Evolutionary conservation across 2,888 invertebrate species (phyloP).

Genomic region (Andricus curvator): DNA sequence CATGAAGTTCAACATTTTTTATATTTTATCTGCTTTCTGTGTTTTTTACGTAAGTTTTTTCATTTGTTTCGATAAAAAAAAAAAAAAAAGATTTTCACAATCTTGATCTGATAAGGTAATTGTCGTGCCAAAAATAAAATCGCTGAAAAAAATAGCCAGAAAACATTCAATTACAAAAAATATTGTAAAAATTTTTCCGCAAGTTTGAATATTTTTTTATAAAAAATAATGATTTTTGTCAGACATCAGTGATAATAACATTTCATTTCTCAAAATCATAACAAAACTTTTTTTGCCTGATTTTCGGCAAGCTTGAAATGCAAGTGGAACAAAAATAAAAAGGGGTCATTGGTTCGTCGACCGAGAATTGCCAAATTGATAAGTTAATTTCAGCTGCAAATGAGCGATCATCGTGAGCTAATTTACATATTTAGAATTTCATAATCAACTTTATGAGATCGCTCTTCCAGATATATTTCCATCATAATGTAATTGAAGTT

Average conservation of each 20-base stretch:
- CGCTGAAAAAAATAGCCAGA: too few species aligned
- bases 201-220: too few species aligned
- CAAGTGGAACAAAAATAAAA: background rate
- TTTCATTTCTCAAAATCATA: too few species aligned
- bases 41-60: conserved; percentile 29
- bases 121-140: too few species aligned
- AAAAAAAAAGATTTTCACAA: background rate
- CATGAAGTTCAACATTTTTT: conserved; percentile 2
- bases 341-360: background rate
- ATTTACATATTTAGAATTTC: background rate
- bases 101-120: background rate
- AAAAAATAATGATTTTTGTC: too few species aligned
- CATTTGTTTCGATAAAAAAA: too few species aligned
- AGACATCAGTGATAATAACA: too few species aligned
- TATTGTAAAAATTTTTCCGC: too few species aligned
- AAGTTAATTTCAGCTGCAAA: background rate
- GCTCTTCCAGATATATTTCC: background rate
- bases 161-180: too few species aligned
- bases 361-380: background rate
- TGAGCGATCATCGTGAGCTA: background rate
- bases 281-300: too few species aligned
- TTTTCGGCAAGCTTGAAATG: too few species aligned
- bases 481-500: background rate
- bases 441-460: background rate
- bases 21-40: background rate